Base-by-base conservation (phyloP, 2,797 vertebrate genomes). In the Schizothorax lantsangensis region DNA sequence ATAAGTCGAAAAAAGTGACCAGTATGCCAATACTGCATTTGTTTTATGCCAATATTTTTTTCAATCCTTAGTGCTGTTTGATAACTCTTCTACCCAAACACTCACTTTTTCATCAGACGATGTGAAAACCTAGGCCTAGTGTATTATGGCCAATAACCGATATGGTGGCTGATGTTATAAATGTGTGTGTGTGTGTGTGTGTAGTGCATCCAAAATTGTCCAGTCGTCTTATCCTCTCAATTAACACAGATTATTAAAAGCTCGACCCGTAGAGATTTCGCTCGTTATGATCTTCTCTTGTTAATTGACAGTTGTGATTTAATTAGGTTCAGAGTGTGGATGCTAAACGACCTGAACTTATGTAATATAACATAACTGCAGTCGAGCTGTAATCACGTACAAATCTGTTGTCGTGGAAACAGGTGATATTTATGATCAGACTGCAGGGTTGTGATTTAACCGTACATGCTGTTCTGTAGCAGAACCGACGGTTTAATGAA, bases 321-420 rank as follows among this genome's bases (percentile, higher is more conserved):
- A 66, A 81, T 81, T 68, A 81, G 19, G 6, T 33, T 66, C 5
- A 11, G 40, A 26, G 5, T 36, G 33, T 19, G 64, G 5, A 66
- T 45, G 57, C 79, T 19, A 21, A 64, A 62, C 23, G 26, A 80
- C 62, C 79, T 68, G 43, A 49, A 62, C 43, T 84, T 84, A 77
- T 49, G 23, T 68, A 84, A 84, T 66, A 52, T n/a, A 68, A 33
- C 77, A 72, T 79, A 79, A 71, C 84, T 54, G 84, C 74, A 30
- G 47, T 26, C n/a, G 19, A 71, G 64, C 77, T 45, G 64, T 57
- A 59, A 57, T 79, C 83, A 52, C 23, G 38, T 59, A 45, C 36
- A 68, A 77, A 69, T 85, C 75, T 79, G 84, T 85, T 85, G 84
- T 85, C 84, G 66, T 85, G 84, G 84, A 72, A 85, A 85, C 84